Evolutionary conservation across 2,113 vertebrate species (phyloP), one percentile per base, ranked within the genome.

Genomic region (Epinephelus lanceolatus): DNA sequence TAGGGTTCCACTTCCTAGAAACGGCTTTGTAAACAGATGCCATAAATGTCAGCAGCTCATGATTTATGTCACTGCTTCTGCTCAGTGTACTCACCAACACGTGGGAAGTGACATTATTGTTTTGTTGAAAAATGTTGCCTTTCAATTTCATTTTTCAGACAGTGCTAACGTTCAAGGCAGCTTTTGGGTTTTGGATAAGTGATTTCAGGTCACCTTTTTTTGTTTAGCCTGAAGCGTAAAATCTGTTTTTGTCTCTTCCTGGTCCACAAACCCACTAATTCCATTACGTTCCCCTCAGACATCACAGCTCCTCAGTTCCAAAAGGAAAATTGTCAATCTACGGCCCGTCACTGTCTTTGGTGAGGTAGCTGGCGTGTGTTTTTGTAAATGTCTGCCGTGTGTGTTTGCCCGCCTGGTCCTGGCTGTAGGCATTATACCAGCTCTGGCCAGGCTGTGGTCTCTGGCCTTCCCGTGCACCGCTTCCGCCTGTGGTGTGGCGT

Each of bases 401-500:
- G 80, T 91, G 86, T 85, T 79, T 72, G 86, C 76, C 76, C 45
- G 81, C 82, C 79, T 67, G 73, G 60, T 72, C 57, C 80, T 69
- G 81, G 80, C 85, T 85, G 86, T 49, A 56, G 84, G 76, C 81
- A 49, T 69, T 71, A 23, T 30, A 83, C 85, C 85, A 80, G 70
- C 51, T 83, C 88, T 88, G 91, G 91, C 83, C 84, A 15, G 40
- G 78, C 83, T 91, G 87, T 71, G 91, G 93, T 91, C 83, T 87
- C 84, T 76, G 90, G 91, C 92, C 90, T 86, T 81, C 78, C 52
- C 47, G 62, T 83, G 83, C 78, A 56, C 83, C 6, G 60, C 88
- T 85, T 93, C 91, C 89, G 89, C 86, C 91, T 91, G 91, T 23
- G 84, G 92, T 92, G 91, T 80, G 94, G 94, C 76, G 81, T 90